Base-by-base conservation (phyloP, 2,888 invertebrate species). In the Cheilosia scutellata region DNA sequence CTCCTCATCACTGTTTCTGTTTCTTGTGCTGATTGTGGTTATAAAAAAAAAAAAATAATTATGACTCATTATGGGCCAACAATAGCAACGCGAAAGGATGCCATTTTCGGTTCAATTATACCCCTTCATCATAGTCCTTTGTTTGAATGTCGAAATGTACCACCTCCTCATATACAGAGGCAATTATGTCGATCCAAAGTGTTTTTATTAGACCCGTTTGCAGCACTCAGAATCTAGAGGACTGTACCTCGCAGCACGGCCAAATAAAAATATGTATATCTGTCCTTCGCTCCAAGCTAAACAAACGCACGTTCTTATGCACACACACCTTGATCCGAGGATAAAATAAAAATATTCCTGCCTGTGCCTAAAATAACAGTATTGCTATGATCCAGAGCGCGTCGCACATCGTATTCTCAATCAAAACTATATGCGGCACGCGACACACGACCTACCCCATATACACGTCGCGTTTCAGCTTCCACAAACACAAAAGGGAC, bases 371-470 rank as follows among this genome's bases (percentile, higher is more conserved):
- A 80, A 86, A 86, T 86, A 86, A 86, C 86, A 87, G 68, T 74
- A 77, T 87, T 74, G 72, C 72, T 68, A 20, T 20, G 86, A 74
- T 77, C 63, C 82, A 62, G 71, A 11, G 80, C 71, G 58, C 70
- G 5, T 66, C 76, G 76, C 62, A 76, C 80, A 87, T 58, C 77
- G 82, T 78, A 70, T 42, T 70, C 70, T 87, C 72, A 87, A 87
- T 87, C 87, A 87, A 87, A 87, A 87, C 87, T 87, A 87, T 82
- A 87, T 65, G 72, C 77, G 82, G 82, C 87, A 87, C 87, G 87
- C 87, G 87, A 86, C 86, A 86, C 82, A 77, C 86, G 86, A 87
- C 87, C 87, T 87, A 87, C 87, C 82, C 78, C 51, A 78, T 86
- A 62, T 58, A 44, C 66, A 51, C 62, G 33, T 60, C 31, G 44